Conservation (phyloP, 2,797 vertebrate genomes). For the Sylvilagus floridanus region DNA sequence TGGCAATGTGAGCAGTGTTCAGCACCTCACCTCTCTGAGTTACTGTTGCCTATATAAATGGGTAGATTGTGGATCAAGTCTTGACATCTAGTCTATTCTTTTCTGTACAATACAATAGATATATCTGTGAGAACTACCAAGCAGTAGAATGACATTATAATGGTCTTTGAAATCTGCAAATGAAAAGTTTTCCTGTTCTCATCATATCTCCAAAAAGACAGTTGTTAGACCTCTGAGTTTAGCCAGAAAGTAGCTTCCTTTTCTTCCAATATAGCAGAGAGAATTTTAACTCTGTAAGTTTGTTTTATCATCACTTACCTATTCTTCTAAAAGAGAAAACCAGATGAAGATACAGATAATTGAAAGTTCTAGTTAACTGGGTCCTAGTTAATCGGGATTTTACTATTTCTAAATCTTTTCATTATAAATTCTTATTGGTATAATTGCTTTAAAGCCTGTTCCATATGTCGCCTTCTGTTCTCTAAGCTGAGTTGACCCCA, state of each 20-base stretch:
- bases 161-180: neutral
- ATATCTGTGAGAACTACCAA: neutral
- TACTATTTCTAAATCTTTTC: slow-evolving; percentile 65
- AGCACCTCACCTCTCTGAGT: neutral
- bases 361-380: slow-evolving; percentile 35
- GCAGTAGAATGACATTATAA: neutral
- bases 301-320: neutral
- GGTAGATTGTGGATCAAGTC: neutral
- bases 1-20: neutral
- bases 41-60: neutral
- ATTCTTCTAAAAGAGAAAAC: slow-evolving; percentile 47
- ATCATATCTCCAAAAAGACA: neutral
- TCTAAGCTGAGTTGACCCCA: slow-evolving; percentile 52
- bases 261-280: neutral
- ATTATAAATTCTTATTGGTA: slow-evolving; percentile 54
- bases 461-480: slow-evolving; percentile 64
- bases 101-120: neutral
- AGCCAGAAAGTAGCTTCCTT: slow-evolving; percentile 4
- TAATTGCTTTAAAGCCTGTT: slow-evolving; percentile 46
- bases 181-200: neutral
- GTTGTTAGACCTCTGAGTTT: slow-evolving; percentile 1
- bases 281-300: neutral
- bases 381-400: slow-evolving; percentile 54
- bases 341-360: slow-evolving; percentile 28
- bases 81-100: neutral